phyloP scores from a whole-genome alignment of 2,797 vertebrate genomes.

The Anguilla megastoma region DNA sequence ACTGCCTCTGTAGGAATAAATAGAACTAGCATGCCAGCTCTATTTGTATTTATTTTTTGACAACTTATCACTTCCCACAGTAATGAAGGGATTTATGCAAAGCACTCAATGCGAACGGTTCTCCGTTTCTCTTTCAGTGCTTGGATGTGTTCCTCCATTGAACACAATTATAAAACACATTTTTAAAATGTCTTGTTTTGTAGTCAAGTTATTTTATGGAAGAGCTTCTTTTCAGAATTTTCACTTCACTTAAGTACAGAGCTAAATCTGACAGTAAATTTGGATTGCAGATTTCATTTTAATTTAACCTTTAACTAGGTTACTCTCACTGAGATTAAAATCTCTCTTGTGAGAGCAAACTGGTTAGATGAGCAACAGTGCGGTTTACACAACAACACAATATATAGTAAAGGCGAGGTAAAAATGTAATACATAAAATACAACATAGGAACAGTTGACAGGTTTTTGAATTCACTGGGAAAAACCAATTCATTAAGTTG shows the following conservation, averaged over 20 bases:
- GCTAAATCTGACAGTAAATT: neutral
- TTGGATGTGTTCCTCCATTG: neutral
- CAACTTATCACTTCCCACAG: neutral
- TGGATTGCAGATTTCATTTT: neutral
- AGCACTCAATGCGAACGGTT: neutral
- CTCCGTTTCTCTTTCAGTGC: neutral
- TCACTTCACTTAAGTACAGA: neutral
- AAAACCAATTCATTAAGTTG: no score
- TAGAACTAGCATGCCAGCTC: neutral
- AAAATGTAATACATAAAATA: neutral
- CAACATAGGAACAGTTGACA: no score
- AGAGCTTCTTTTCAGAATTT: neutral
- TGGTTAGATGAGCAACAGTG: neutral
- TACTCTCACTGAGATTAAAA: neutral
- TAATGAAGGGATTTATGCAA: neutral
- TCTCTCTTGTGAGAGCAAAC: neutral
- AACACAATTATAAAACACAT: slow-evolving; percentile 1
- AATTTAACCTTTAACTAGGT: neutral
- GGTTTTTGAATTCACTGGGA: no score
- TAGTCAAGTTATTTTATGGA: neutral
- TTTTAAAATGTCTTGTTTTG: neutral
- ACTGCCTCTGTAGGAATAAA: neutral
- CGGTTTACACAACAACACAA: neutral
- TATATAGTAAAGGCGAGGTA: neutral
- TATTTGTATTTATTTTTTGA: neutral